These are phyloP conservation scores for Cynopterus sphinx DNA, from an alignment of 2,797 vertebrate species.

Conservation along the genomic window DNA sequence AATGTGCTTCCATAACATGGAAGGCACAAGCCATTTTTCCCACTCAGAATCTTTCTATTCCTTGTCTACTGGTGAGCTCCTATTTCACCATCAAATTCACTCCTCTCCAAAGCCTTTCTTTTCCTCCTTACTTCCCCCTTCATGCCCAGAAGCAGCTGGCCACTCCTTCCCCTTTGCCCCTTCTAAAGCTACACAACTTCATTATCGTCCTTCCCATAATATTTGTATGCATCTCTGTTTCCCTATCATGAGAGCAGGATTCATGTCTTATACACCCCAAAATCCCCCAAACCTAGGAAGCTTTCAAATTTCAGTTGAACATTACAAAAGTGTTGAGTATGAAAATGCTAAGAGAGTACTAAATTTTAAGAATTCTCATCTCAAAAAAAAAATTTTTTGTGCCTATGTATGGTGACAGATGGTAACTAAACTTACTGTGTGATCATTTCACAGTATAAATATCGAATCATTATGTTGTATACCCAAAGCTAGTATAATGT, in stretches of 20 bases:
- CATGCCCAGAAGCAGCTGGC: background rate
- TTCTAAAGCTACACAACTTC: background rate
- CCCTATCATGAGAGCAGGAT: background rate
- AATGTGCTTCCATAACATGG: background rate
- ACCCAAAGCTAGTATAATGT: background rate
- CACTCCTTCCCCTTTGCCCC: background rate
- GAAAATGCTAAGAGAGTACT: background rate
- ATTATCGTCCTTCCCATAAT: background rate
- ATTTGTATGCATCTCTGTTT: background rate
- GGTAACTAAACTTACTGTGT: background rate
- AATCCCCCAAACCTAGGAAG: background rate
- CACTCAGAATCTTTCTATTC: background rate
- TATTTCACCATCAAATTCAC: background rate
- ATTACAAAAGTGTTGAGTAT: background rate
- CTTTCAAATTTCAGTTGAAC: background rate
- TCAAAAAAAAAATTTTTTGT: background rate
- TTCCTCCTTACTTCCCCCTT: background rate
- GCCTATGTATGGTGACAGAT: background rate
- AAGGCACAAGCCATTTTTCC: background rate
- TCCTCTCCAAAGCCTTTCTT: background rate
- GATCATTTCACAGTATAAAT: background rate
- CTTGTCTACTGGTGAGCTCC: background rate
- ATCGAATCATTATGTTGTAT: background rate
- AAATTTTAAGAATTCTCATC: background rate
- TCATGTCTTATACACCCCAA: background rate